Evolutionary conservation across 2,113 vertebrate genomes (phyloP).

Genomic region (Bufo bufo): DNA sequence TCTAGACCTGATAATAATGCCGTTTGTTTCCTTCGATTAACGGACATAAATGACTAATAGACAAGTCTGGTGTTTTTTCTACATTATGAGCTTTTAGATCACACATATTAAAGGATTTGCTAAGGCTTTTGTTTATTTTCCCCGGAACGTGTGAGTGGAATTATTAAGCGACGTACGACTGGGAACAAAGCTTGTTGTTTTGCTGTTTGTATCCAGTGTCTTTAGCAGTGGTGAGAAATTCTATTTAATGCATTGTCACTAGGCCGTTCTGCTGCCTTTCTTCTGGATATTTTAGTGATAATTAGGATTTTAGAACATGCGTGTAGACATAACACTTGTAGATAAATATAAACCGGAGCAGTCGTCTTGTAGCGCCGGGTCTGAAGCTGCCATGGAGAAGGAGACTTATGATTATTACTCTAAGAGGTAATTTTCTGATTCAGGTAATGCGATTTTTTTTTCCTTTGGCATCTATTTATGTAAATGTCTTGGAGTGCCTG

Average conservation of each 20-base stretch:
- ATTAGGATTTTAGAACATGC: constrained; percentile 27
- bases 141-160: not conserved
- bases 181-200: not conserved
- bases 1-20: not conserved
- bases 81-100: constrained; percentile 11
- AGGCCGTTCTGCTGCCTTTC: not conserved
- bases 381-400: not conserved
- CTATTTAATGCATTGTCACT: constrained; percentile 7
- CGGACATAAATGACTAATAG: constrained; percentile 2
- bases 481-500: not conserved
- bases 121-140: constrained; percentile 36
- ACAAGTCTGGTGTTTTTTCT: not conserved
- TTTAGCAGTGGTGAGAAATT: not conserved
- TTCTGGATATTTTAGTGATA: constrained; percentile 22
- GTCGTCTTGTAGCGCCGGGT: not conserved
- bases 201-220: not conserved
- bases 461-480: not conserved
- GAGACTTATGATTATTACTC: not conserved
- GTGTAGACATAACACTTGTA: constrained; percentile 14
- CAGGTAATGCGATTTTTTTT: not conserved
- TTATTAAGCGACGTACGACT: not conserved
- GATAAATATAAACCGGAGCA: constrained; percentile 6
- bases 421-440: constrained; percentile 15
- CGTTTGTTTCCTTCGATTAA: not conserved
- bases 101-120: constrained; percentile 43